Evolutionary conservation across 2,797 vertebrate genomes (phyloP), one percentile per base, ranked within the genome.

Genomic region (Microcaecilia unicolor): DNA sequence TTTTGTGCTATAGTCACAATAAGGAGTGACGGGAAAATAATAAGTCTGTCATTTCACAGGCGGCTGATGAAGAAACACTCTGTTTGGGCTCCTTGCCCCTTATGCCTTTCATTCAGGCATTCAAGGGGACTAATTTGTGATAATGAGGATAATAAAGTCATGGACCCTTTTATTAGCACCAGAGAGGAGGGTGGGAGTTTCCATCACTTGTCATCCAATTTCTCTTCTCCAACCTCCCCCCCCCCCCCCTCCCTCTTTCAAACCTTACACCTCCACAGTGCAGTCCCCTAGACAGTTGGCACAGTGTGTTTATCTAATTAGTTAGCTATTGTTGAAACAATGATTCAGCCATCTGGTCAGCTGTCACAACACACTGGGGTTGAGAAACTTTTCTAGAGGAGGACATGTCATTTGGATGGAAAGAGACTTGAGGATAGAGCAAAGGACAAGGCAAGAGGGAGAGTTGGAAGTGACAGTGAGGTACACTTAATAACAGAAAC

Each of bases 81-180:
- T n/a, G n/a, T n/a, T 10, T 3, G 9, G 2, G 24, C n/a, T 25
- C 20, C 5, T 24, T 4, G 16, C 14, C 11, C 18, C 27, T 23
- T 8, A 13, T 17, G 23, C 37, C 24, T 18, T 14, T 31, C n/a
- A 20, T 19, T 7, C n/a, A n/a, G n/a, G n/a, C n/a, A n/a, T n/a
- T n/a, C n/a, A n/a, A n/a, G n/a, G n/a, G n/a, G n/a, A n/a, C n/a
- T n/a, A 31, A 2, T 20, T 15, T 8, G n/a, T 2, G 22, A 31
- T 30, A 46, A 51, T 46, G 51, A 43, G 30, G 8, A 2, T 52
- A 37, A 49, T 44, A n/a, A 39, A 55, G 33, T 27, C 48, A 21
- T 27, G 15, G 21, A 25, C 22, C n/a, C 34, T 39, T 36, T n/a
- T 37, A 40, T 37, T 39, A 10, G 6, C 3, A 5, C 19, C 28